Percentiles rank a stretch among this genome's conserved stretches.
Conservation (phyloP, 2,797 vertebrate species). For the Danio jaintianensis region DNA sequence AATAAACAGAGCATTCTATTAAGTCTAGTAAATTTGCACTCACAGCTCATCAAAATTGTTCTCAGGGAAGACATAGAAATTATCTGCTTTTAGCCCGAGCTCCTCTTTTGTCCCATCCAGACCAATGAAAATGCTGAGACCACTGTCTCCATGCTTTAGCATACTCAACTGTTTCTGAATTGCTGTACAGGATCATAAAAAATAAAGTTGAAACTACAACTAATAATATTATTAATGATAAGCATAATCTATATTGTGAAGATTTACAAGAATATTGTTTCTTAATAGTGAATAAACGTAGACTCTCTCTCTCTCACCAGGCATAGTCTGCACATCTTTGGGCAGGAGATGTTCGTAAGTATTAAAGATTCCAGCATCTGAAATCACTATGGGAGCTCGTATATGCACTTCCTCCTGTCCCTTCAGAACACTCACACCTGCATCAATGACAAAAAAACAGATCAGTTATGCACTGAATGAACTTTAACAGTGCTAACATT, state of each 20-base stretch:
- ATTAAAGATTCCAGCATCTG: conserved; percentile 90
- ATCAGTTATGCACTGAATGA: background rate
- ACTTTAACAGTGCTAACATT: too few species aligned
- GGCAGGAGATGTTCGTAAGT: conserved; percentile 89
- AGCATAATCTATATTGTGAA: background rate
- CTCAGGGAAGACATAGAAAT: conserved; percentile 84
- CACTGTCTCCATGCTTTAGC: conserved; percentile 73
- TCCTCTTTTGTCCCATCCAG: conserved; percentile 86
- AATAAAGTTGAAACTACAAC: background rate
- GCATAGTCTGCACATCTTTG: conserved; percentile 73
- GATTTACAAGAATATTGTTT: background rate
- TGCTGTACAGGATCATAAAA: conserved; percentile 70
- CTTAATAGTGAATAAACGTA: background rate
- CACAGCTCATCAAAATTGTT: conserved; percentile 86
- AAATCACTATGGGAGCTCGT: conserved; percentile 86
- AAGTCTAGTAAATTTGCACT: conserved; percentile 52
- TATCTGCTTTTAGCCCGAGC: conserved; percentile 83
- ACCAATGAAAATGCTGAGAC: conserved; percentile 86
- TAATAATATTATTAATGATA: background rate
- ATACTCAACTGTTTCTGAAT: conserved; percentile 83
- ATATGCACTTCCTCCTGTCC: conserved; percentile 84
- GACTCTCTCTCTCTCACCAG: conserved; percentile 80
- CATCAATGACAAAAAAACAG: conserved; percentile 43
- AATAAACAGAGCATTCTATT: conserved; percentile 69
- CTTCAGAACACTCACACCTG: conserved; percentile 92